phyloP scores from a whole-genome alignment of 2,888 invertebrate species.

The Apocheima hispidaria region DNA sequence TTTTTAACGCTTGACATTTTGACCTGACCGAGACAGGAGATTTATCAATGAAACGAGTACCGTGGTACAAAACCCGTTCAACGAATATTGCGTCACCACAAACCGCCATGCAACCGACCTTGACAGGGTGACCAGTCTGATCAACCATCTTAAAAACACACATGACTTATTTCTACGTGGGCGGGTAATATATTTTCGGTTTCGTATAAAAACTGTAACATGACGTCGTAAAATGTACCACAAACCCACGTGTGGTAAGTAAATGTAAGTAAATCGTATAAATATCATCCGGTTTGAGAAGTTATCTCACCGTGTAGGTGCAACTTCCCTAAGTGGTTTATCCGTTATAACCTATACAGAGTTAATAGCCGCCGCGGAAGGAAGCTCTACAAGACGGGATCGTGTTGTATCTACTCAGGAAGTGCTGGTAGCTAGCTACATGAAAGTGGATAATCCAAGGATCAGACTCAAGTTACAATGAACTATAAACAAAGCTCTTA shows the following conservation, averaged over 20 bases:
- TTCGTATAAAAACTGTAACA: constrained; percentile 46
- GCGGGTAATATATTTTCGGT: constrained; percentile 41
- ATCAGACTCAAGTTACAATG: constrained; percentile 66
- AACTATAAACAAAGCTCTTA: constrained; percentile 56
- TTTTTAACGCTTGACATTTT: constrained; percentile 48
- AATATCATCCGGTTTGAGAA: constrained; percentile 41
- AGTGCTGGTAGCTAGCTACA: constrained; percentile 64
- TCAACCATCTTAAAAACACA: constrained; percentile 45
- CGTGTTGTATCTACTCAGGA: constrained; percentile 78
- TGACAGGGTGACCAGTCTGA: constrained; percentile 59
- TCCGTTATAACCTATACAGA: constrained; percentile 63
- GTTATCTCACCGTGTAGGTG: constrained; percentile 53
- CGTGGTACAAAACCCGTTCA: constrained; percentile 70
- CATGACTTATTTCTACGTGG: constrained; percentile 44
- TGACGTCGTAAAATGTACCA: constrained; percentile 38
- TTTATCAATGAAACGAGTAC: constrained; percentile 73
- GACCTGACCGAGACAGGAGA: constrained; percentile 51
- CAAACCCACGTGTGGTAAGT: constrained; percentile 46
- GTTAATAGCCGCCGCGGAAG: constrained; percentile 69
- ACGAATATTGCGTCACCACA: constrained; percentile 70
- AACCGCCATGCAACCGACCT: constrained; percentile 67
- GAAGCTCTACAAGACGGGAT: constrained; percentile 76
- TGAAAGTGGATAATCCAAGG: constrained; percentile 69
- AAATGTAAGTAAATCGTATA: constrained; percentile 37
- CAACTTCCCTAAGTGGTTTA: constrained; percentile 75